Evolutionary conservation across 2,888 invertebrate genomes (phyloP), one percentile per base, ranked within the genome.

Genomic region (Trissoscelio sp.): DNA sequence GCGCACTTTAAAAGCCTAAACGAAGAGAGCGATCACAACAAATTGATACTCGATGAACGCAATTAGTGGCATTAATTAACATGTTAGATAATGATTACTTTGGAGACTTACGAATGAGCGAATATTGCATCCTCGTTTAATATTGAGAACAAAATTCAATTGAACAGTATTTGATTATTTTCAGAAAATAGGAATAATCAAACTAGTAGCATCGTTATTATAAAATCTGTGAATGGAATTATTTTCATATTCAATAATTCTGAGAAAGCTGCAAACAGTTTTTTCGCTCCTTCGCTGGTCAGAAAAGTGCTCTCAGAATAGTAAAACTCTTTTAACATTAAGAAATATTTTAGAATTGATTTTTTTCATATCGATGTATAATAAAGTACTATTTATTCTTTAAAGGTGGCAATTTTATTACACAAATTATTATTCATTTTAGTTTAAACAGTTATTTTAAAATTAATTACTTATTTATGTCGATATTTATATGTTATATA

Each of bases 371-470:
- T 87, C 83, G 83, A 85, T 86, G 85, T 86, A 86, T 86, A 88
- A 88, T 87, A 88, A 87, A 88, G 86, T 88, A 86, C 83, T 85
- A 84, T 88, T 88, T 87, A 87, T 88, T 88, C 88, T 87, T 87
- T 86, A 86, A 55, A 44, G n/a, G n/a, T n/a, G n/a, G n/a, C n/a
- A n/a, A n/a, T n/a, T n/a, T n/a, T n/a, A n/a, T n/a, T n/a, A n/a
- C n/a, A n/a, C n/a, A n/a, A n/a, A n/a, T n/a, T n/a, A n/a, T n/a
- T n/a, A n/a, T n/a, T n/a, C n/a, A n/a, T n/a, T n/a, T n/a, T n/a
- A n/a, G n/a, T n/a, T n/a, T n/a, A n/a, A n/a, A n/a, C n/a, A n/a
- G n/a, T n/a, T n/a, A n/a, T n/a, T n/a, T n/a, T n/a, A n/a, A n/a
- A n/a, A n/a, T n/a, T n/a, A n/a, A n/a, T n/a, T n/a, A n/a, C n/a